phyloP scores from a whole-genome alignment of 2,888 invertebrate species.

The Pachydiplax longipennis region DNA sequence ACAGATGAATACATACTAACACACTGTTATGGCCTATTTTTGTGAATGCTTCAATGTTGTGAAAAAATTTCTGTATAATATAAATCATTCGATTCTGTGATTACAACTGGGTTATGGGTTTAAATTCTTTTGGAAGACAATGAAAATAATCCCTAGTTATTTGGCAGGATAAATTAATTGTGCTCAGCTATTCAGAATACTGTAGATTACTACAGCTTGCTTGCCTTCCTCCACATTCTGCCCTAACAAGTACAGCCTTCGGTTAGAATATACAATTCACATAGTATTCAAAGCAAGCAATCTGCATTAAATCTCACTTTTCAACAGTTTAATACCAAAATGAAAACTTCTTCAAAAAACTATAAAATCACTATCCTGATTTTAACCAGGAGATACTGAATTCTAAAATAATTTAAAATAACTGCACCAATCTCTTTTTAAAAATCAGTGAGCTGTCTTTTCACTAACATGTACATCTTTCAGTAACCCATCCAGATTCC shows the following conservation, averaged over 20 bases:
- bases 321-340: background rate
- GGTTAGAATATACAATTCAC: background rate
- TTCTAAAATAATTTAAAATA: background rate
- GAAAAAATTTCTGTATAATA: background rate
- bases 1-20: background rate
- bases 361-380: background rate
- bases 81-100: too few relatives aligned
- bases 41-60: background rate
- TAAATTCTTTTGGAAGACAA: constrained; percentile 24
- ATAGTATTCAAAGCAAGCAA: background rate
- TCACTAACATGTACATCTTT: background rate
- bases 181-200: background rate
- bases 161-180: background rate
- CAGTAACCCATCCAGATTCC: background rate
- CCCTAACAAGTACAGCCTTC: background rate
- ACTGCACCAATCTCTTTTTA: background rate
- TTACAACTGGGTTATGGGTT: background rate
- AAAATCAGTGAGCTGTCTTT: background rate
- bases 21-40: background rate
- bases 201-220: background rate
- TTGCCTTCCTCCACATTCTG: background rate
- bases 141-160: background rate
- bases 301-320: background rate
- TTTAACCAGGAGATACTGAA: background rate
- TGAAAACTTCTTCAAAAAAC: background rate